Base-by-base conservation (phyloP, 1,140 invertebrate genomes). In the Ceratina japonica region DNA sequence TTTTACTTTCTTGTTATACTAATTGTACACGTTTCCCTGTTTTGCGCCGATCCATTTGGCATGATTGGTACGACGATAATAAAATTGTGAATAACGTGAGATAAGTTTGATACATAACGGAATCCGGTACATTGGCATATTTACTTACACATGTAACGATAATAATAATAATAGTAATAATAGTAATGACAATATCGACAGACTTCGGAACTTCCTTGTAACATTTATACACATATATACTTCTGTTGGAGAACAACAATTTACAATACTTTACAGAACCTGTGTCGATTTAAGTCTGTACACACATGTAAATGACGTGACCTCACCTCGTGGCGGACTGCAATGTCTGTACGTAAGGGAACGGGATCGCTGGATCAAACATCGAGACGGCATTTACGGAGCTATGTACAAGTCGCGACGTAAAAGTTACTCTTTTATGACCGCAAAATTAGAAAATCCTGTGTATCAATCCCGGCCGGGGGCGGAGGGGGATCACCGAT, bases 231-330 rank as follows among this genome's bases (percentile, higher is more conserved):
- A 61, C 22, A 69, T 73, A 75, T 69, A 85, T 77, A 16, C n/a
- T 20, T 52, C n/a, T 69, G 44, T 69, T 75, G 59, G 49, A 65
- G 37, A 44, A 56, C 15, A 58, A 77, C 61, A 82, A 68, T 80
- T 73, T 69, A 75, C 74, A 85, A 82, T 69, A 70, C 72, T 82
- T 86, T 85, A 86, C 75, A 86, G 85, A 86, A 82, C 79, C 75
- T 85, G 81, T 58, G 68, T 69, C 76, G 61, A 82, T 73, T 59
- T 80, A 84, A 59, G 37, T 75, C 20, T 83, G 71, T 74, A 72
- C 66, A 58, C 61, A 63, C n/a, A 75, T 54, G 58, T 81, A 58
- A 66, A 66, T 74, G 52, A 63, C 69, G 59, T 63, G 56, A 15
- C n/a, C 52, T 79, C 58, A 65, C 52, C 79, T 76, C 49, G 31